These are phyloP conservation scores for Venustaconcha ellipsiformis DNA, from an alignment of 1,140 invertebrate genomes.

Conservation along the genomic window DNA sequence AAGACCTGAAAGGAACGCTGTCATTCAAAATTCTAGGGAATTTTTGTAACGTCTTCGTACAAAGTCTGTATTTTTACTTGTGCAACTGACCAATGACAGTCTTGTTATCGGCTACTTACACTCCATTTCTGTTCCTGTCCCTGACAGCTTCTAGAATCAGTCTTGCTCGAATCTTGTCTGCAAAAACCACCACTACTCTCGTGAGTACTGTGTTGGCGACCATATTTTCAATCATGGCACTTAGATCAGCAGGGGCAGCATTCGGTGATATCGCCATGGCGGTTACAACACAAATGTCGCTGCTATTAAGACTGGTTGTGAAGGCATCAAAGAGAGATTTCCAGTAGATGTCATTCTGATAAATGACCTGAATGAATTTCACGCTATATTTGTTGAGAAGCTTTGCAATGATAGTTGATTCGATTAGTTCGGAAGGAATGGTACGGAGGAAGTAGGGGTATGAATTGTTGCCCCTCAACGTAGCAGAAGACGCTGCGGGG, in stretches of 20 bases:
- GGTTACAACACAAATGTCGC: constrained; percentile 39
- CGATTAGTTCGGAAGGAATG: constrained; percentile 40
- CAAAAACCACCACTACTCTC: constrained; percentile 29
- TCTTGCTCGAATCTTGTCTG: constrained; percentile 16
- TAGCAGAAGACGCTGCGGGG: constrained; percentile 40
- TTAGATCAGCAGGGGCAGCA: constrained; percentile 1
- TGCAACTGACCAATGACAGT: background rate
- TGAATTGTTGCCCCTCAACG: constrained; percentile 21
- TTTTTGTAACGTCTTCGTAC: no score
- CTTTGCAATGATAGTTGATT: constrained; percentile 29
- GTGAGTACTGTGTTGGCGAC: background rate
- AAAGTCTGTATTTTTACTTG: no score
- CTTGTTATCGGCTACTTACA: constrained; percentile 4
- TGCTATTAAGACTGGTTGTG: constrained; percentile 25
- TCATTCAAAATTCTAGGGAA: no score
- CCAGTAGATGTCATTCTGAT: constrained; percentile 42
- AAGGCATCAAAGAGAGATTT: constrained; percentile 40
- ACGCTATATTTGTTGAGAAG: constrained; percentile 26
- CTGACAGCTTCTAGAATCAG: constrained; percentile 9
- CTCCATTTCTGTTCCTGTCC: background rate
- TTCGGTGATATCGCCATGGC: constrained; percentile 9
- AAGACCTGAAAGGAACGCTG: no score
- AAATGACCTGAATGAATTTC: constrained; percentile 40
- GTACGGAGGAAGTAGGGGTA: constrained; percentile 47
- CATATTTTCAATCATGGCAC: constrained; percentile 14